Evolutionary conservation across 2,797 vertebrate genomes (phyloP), one percentile per base, ranked within the genome.

Genomic region (Anguilla pacifica): DNA sequence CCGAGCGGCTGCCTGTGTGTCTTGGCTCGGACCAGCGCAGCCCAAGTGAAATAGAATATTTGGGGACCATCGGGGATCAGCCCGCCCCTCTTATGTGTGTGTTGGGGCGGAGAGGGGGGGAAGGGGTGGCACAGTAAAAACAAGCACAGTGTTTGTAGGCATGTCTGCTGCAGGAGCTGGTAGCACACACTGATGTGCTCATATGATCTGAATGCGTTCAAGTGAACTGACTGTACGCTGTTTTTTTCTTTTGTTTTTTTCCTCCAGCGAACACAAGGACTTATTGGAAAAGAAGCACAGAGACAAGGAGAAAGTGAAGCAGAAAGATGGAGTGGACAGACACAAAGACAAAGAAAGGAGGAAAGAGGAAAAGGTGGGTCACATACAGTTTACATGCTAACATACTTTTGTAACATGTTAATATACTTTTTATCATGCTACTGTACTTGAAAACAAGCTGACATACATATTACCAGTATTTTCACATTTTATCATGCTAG

Each of bases 261-360:
- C n/a, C 3, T 7, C 85, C 94, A 99, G 98, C 84, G 97, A 98
- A 93, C 96, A 97, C 96, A 99, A 96, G 96, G 98, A 99, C 92
- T 96, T 94, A 84, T 97, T 96, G 84, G 98, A 99, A 93, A 99
- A 98, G 95, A 99, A 99, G 96, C 97, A 98, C 93, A 97, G 96
- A 96, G 97, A 99, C 89, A 99, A 97, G 94, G 98, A 97, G 91
- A 98, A 97, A 96, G 90, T 95, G 90, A 97, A 96, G 94, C 95
- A 96, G 93, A 96, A 96, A 95, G 96, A 96, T 93, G 95, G 97
- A 93, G 96, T 97, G 96, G 98, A 98, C 94, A 98, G 98, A 95
- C 97, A 96, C 94, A 96, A 92, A 90, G 93, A 93, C 88, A 92
- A 96, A 90, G 98, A 99, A 92, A 99, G 97, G 93, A 95, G 96